Conservation (phyloP, 2,797 vertebrate genomes). For the Tenualosa thibaudeaui region DNA sequence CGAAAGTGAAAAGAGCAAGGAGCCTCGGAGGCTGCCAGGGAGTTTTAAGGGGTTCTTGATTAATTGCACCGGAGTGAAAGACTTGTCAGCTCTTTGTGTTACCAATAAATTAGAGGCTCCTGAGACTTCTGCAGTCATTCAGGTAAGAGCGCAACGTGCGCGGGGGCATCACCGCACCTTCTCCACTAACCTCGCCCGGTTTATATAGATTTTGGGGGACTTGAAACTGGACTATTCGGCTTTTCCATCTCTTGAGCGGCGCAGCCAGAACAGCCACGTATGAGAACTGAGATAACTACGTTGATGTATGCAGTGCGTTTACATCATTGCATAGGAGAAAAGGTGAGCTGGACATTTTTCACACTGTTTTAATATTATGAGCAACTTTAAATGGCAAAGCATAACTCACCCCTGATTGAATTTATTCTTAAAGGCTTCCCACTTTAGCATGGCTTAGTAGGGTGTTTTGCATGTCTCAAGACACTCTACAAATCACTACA, state of each 20-base stretch:
- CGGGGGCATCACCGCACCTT: constrained; percentile 54
- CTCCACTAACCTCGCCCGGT: constrained; percentile 47
- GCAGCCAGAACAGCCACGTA: constrained; percentile 10
- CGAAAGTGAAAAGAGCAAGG: constrained; percentile 53
- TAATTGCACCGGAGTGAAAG: constrained; percentile 70
- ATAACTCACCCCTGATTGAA: not conserved
- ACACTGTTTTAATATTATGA: not conserved
- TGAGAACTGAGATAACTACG: constrained; percentile 31
- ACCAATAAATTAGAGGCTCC: constrained; percentile 72
- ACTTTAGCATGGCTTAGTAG: not conserved
- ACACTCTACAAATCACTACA: not conserved
- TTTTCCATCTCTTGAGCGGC: constrained; percentile 36
- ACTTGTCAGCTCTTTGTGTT: constrained; percentile 67
- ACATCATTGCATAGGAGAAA: not conserved
- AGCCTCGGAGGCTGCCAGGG: constrained; percentile 51
- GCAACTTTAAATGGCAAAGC: not conserved
- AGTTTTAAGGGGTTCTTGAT: constrained; percentile 65
- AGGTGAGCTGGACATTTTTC: not conserved
- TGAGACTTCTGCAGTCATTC: constrained; percentile 68
- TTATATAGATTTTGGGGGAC: constrained; percentile 59
- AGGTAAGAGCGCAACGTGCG: constrained; percentile 63
- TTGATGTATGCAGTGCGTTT: constrained; percentile 59
- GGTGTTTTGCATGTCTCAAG: not conserved
- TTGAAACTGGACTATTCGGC: constrained; percentile 42
- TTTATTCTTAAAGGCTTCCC: not conserved